Base-by-base conservation (phyloP, 2,797 vertebrate species). In the Amblyraja radiata region DNA sequence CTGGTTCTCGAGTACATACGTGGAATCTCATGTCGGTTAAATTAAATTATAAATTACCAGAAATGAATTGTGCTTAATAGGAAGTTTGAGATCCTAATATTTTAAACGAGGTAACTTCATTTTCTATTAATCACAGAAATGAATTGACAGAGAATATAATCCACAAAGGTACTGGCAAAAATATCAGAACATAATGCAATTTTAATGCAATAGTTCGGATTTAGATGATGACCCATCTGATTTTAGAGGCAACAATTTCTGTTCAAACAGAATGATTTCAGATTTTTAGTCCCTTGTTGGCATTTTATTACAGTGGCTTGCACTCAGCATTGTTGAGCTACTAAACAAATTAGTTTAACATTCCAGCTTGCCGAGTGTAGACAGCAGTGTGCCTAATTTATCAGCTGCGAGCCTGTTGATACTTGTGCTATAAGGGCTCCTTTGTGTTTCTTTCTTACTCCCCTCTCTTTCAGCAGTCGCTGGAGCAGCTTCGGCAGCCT, bases 331-430 rank as follows among this genome's bases (percentile, higher is more conserved):
- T 88, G 63, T 36, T 36, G 61, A 88, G 63, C 32, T 18, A 68
- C 61, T 88, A 8, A 92, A 76, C 68, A 92, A 92, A 92, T 92
- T 46, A 92, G 90, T 46, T 74, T 92, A 92, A 76, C 90, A 92
- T 92, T 74, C 90, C 90, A 76, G 10, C 39, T 74, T 71, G 76
- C 18, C 6, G 71, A 76, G 90, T 92, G 90, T 58, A 73, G 39
- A 74, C 39, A 76, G 65, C 90, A 58, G 71, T 92, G 90, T 28
- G 90, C 39, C 71, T 76, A 74, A 76, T 76, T 76, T 92, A 92
- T 92, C 90, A 74, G 25, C 90, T 92, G 39, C 16, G 23, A 28
- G 90, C 36, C 71, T 92, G 90, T 54, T 76, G 73, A 74, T 92
- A 76, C 39, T 92, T 39, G 23, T 76, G 9, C 71, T 74, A 71